Base-by-base conservation (phyloP, 2,797 vertebrate species). In the Phrynocephalus forsythii region DNA sequence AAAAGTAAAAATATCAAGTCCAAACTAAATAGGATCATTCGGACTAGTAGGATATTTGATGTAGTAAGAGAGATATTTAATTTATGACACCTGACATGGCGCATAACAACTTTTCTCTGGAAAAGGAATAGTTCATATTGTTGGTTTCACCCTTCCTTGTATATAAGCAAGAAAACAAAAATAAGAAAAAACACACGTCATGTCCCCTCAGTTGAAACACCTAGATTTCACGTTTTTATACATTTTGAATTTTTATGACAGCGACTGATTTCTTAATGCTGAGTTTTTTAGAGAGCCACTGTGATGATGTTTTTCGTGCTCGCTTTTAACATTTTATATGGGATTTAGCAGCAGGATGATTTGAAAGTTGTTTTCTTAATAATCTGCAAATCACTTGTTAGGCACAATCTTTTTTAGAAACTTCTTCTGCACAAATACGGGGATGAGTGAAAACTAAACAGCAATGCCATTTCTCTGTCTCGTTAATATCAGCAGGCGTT, bases 171-270 rank as follows among this genome's bases (percentile, higher is more conserved):
- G 38, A 44, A 44, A 44, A 44, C 38, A 44, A 44, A 44, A 4
- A 44, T 5, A 44, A 44, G 38, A 44, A 85, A 66, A 82, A 84
- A 79, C 13, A 48, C 81, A 86, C 86, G 44, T 81, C 56, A 66
- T 94, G 93, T 86, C 91, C 86, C 90, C 90, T 1, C 83, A 8
- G 0, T 87, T 88, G 87, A 91, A 92, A 66, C 22, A 69, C 38
- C 83, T 83, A 82, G 5, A 93, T 90, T 93, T 83, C 86, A 88
- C 71, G 89, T 86, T 91, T 95, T 95, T 94, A 84, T 95, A 93
- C 94, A 91, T 83, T 92, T 87, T 91, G 85, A 90, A 93, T 85
- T 72, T 95, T 93, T 84, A 92, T 89, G 90, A 89, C 80, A 72
- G 82, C 48, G 86, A 75, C 78, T 15, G 63, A 88, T 86, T 95